Conservation (phyloP, 92 coral and sea anemone species). For the Zoanthus gigantus region DNA sequence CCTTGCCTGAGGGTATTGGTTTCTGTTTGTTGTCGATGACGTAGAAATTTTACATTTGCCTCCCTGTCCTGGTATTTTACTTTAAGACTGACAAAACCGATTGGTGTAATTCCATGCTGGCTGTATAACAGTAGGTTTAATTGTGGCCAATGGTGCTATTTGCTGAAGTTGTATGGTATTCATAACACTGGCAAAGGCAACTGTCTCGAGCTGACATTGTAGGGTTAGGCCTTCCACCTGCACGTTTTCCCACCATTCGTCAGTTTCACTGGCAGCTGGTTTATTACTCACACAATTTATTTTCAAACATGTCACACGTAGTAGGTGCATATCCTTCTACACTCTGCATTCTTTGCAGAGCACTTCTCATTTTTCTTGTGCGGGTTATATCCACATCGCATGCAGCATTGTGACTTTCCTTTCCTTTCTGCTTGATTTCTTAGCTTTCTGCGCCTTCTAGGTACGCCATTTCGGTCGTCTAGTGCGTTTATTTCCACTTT, state of each 20-base stretch:
- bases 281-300: background rate
- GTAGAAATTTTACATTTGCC: constrained; percentile 38
- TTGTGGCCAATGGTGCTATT: constrained; percentile 56
- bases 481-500: too few species aligned
- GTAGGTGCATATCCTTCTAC: constrained; percentile 34
- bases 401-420: background rate
- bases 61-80: constrained; percentile 49
- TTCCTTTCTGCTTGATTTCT: too few species aligned
- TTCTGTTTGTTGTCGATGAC: constrained; percentile 61
- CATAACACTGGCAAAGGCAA: constrained; percentile 59
- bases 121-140: constrained; percentile 70
- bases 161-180: constrained; percentile 54
- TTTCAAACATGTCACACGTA: constrained; percentile 16
- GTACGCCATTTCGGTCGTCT: too few species aligned
- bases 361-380: constrained; percentile 34
- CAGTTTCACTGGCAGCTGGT: background rate
- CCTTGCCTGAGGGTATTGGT: constrained; percentile 65
- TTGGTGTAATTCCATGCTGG: constrained; percentile 62
- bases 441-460: too few species aligned
- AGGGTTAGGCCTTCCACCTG: constrained; percentile 50
- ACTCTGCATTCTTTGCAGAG: background rate
- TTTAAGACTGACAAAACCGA: constrained; percentile 44
- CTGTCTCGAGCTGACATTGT: constrained; percentile 57
- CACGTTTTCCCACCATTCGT: constrained; percentile 63
- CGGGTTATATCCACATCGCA: too few species aligned